A percentile compares a stretch with the other conserved stretches of the same genome.
phyloP scores from a whole-genome alignment of 2,113 vertebrate species.

The Globicephala melas region DNA sequence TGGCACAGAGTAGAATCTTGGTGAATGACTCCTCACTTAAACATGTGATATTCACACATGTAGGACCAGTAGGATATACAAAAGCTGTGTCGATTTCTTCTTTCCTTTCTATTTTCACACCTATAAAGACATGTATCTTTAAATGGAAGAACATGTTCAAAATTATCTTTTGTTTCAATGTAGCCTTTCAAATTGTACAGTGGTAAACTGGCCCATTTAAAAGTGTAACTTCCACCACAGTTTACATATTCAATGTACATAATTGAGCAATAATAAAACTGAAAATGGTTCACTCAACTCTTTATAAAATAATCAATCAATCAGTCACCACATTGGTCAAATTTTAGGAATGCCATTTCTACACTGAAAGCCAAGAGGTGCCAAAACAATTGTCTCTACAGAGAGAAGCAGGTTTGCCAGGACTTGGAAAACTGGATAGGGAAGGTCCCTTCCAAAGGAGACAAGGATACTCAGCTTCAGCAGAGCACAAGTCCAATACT shows the following conservation, averaged over 20 bases:
- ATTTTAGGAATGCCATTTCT: slow-evolving; percentile 2
- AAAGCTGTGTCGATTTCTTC: not conserved
- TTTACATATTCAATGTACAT: not conserved
- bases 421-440: not conserved
- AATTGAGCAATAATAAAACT: not conserved
- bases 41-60: not conserved
- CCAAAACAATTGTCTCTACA: not conserved
- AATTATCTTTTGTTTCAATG: not conserved
- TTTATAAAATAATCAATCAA: not conserved
- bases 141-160: not conserved
- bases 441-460: not conserved
- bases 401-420: not conserved
- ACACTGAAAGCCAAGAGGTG: not conserved
- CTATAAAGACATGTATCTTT: not conserved
- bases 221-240: not conserved
- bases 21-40: not conserved
- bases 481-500: not conserved
- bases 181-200: not conserved
- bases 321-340: not conserved
- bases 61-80: not conserved
- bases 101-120: not conserved
- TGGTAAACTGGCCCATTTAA: not conserved
- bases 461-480: not conserved
- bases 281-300: not conserved
- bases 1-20: not conserved